Conservation (phyloP, 2,888 invertebrate genomes). For the Myathropa florea region DNA sequence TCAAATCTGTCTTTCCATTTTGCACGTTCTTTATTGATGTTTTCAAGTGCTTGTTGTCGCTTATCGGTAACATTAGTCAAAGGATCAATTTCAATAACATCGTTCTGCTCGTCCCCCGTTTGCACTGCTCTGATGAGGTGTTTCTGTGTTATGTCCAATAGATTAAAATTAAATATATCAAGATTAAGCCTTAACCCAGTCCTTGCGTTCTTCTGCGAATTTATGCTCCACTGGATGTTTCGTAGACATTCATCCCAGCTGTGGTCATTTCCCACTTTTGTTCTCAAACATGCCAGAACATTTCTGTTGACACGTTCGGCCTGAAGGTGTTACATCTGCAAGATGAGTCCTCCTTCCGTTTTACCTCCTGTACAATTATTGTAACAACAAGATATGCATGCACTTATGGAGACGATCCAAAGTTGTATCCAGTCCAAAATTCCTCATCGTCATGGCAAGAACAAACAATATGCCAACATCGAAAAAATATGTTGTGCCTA, state of each 20-base stretch:
- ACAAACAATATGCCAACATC: slow-evolving; percentile 63
- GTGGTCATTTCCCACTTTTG: not conserved
- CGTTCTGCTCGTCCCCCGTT: not conserved
- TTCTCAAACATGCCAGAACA: not conserved
- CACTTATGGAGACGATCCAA: slow-evolving; percentile 34
- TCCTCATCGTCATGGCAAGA: slow-evolving; percentile 63
- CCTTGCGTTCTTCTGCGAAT: slow-evolving; percentile 7
- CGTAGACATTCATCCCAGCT: not conserved
- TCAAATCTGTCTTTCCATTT: slow-evolving; percentile 10
- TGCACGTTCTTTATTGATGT: not conserved
- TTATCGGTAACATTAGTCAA: not conserved
- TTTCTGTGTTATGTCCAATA: slow-evolving; percentile 7
- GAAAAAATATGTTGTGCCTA: slow-evolving; percentile 33
- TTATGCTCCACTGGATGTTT: not conserved
- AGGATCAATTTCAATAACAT: not conserved
- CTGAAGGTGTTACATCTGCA: not conserved
- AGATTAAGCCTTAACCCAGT: slow-evolving; percentile 1
- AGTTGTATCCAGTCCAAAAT: slow-evolving; percentile 67
- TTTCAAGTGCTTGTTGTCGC: not conserved
- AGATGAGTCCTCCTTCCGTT: not conserved
- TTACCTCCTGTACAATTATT: not conserved
- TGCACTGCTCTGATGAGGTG: slow-evolving; percentile 1
- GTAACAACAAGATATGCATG: slow-evolving; percentile 50
- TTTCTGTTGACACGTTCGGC: not conserved
- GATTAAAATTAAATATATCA: slow-evolving; percentile 1